Conservation (phyloP, 2,797 vertebrate genomes). For the Nyctalus aviator region DNA sequence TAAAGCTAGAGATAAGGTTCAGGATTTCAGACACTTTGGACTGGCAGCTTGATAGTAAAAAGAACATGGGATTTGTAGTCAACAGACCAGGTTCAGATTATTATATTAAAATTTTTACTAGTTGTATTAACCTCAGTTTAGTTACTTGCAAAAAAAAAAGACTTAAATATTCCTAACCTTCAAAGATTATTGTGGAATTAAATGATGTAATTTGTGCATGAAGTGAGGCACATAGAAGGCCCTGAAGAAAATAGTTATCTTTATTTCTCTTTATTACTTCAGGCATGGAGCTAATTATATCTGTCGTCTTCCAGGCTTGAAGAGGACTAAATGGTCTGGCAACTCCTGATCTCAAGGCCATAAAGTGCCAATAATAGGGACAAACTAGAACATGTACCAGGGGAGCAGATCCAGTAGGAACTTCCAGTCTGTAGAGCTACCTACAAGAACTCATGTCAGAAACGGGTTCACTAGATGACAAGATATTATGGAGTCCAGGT, state of each 20-base stretch:
- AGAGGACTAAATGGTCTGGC: neutral
- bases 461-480: neutral
- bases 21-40: neutral
- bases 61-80: neutral
- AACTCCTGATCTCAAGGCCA: constrained; percentile 42
- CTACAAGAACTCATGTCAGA: neutral
- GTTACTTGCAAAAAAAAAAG: constrained; percentile 35
- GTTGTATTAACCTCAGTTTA: constrained; percentile 11
- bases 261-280: neutral
- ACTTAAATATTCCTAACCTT: neutral
- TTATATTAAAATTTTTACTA: neutral
- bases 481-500: neutral
- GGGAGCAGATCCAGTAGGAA: neutral
- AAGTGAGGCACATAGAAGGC: neutral
- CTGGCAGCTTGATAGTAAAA: neutral
- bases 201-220: neutral
- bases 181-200: constrained; percentile 11
- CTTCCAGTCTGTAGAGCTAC: neutral
- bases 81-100: neutral
- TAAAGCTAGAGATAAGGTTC: neutral
- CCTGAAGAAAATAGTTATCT: constrained; percentile 43
- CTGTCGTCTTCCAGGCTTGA: neutral
- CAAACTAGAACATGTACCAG: neutral
- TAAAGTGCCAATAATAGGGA: neutral
- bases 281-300: neutral